Conservation (phyloP, 2,797 vertebrate genomes). For the Rallus crepitans region DNA sequence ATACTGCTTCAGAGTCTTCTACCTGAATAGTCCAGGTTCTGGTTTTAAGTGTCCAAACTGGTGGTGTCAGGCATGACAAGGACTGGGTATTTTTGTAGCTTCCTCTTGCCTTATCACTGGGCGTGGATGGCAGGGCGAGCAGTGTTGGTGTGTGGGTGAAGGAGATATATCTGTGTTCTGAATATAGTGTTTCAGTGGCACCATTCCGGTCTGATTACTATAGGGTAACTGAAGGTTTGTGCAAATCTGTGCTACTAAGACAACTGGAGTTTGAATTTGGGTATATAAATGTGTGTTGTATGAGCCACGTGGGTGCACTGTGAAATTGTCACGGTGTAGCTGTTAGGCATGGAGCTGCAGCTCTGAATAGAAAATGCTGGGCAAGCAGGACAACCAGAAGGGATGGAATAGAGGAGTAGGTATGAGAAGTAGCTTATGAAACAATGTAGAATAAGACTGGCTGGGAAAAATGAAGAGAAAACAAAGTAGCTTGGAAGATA, state of each 20-base stretch:
- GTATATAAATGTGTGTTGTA: accelerated
- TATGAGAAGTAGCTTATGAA: not conserved
- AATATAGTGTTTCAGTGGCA: not conserved
- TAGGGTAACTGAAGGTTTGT: not conserved
- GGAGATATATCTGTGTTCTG: not conserved
- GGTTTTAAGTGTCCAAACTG: not conserved
- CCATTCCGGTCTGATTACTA: not conserved
- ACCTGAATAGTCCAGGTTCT: accelerated
- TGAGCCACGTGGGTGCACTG: accelerated
- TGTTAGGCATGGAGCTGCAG: not conserved
- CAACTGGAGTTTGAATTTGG: not conserved
- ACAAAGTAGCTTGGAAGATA: not conserved
- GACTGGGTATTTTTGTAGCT: not conserved
- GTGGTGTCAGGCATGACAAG: not conserved
- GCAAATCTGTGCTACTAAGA: not conserved
- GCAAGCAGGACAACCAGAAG: not conserved
- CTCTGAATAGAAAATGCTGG: not conserved
- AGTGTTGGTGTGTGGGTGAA: accelerated
- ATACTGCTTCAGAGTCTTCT: not conserved
- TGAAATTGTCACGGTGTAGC: accelerated
- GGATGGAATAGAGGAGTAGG: not conserved
- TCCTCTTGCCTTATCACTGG: not conserved
- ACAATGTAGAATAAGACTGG: not conserved
- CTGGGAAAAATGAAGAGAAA: not conserved
- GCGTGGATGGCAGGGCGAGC: accelerated